Evolutionary conservation across 2,113 vertebrate genomes (phyloP).

Genomic region (Pseudorasbora parva): DNA sequence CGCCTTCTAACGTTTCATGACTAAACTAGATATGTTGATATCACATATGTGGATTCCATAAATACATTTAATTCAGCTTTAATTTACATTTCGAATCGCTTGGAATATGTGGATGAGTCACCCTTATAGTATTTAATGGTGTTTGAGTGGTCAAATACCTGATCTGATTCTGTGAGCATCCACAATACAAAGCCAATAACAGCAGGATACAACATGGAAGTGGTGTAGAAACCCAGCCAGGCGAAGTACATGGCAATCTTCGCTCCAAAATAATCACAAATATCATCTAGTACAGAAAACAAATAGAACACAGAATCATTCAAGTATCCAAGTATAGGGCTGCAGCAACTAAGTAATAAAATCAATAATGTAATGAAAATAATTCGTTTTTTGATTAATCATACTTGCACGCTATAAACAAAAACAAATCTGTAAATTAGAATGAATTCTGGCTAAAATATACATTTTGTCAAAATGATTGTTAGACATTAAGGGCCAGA

Average conservation of each 20-base stretch:
- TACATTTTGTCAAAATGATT: neutral
- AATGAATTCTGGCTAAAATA: neutral
- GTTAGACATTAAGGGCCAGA: neutral
- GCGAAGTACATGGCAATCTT: constrained; percentile 98
- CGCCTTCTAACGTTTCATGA: no score
- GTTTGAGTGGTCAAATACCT: constrained; percentile 75
- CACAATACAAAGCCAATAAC: constrained; percentile 94
- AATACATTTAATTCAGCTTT: neutral
- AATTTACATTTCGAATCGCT: neutral
- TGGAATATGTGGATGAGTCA: neutral
- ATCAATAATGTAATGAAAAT: neutral
- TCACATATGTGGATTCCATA: neutral
- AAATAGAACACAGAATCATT: neutral
- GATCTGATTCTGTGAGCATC: constrained; percentile 91
- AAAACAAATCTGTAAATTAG: no score
- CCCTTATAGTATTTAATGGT: neutral
- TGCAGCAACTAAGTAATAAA: neutral
- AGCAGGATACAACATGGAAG: constrained; percentile 94
- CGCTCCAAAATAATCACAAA: constrained; percentile 97
- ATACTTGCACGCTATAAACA: no score
- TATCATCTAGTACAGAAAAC: constrained; percentile 81
- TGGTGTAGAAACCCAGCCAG: constrained; percentile 98
- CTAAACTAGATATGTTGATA: no score
- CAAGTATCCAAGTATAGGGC: neutral
- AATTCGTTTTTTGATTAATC: neutral